phyloP scores from a whole-genome alignment of 2,888 invertebrate genomes.

The Apoda limacodes region DNA sequence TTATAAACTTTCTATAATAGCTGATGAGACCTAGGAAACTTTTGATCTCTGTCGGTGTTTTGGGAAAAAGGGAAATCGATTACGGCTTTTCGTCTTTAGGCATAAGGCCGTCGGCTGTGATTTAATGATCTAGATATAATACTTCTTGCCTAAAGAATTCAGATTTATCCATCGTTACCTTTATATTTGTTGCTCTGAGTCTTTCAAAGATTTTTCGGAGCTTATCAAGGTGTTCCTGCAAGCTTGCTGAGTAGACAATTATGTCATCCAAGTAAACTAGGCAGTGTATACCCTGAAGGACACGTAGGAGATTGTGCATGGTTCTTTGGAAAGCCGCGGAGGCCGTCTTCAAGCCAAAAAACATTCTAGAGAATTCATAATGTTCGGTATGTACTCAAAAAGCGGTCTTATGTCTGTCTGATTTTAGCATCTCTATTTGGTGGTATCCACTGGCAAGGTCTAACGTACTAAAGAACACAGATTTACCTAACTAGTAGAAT shows the following conservation, averaged over 20 bases:
- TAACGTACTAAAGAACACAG: conserved; percentile 19
- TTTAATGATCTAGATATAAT: conserved; percentile 26
- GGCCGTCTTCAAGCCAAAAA: conserved; percentile 17
- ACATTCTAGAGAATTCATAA: conserved; percentile 19
- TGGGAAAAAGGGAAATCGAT: no score
- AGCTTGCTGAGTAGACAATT: no score
- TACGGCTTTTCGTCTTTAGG: conserved; percentile 26
- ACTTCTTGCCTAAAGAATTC: conserved; percentile 24
- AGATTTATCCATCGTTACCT: conserved; percentile 21
- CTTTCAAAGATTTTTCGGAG: no score
- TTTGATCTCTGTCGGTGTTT: no score
- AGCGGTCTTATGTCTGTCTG: no score
- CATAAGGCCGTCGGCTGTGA: no score
- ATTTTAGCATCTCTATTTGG: conserved; percentile 19
- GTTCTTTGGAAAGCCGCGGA: conserved; percentile 19
- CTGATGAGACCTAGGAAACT: no score
- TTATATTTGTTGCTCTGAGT: conserved; percentile 22
- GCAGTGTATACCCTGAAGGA: no score
- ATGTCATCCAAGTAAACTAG: no score
- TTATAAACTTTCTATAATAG: no score
- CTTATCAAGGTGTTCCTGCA: no score
- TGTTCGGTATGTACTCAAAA: conserved; percentile 14
- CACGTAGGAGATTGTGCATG: conserved; percentile 19
- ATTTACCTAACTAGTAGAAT: conserved; percentile 21
- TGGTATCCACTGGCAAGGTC: no score